Percentiles rank a stretch among this genome's conserved stretches.
Evolutionary conservation across 2,797 vertebrate species (phyloP).

Genomic region (Hypotaenidia okinawae): DNA sequence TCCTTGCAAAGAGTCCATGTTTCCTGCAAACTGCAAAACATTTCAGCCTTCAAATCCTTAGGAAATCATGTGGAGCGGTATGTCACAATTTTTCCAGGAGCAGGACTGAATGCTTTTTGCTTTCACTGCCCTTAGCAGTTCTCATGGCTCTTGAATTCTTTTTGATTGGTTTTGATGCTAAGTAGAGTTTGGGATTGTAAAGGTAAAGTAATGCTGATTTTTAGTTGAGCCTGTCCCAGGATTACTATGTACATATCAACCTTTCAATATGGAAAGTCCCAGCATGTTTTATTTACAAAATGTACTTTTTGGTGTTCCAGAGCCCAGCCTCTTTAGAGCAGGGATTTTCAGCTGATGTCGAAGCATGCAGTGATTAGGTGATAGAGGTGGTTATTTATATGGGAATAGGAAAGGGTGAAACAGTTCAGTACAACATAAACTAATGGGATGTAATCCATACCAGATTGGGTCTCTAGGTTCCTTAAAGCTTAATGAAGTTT

Average conservation of each 20-base stretch:
- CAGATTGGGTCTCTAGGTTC: neutral
- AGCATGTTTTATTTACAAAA: neutral
- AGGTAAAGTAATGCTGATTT: neutral
- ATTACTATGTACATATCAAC: neutral
- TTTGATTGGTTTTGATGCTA: neutral
- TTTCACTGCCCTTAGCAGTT: neutral
- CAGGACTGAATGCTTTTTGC: neutral
- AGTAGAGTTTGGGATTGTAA: neutral
- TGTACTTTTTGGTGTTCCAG: neutral
- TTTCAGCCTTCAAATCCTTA: neutral
- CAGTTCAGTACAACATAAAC: neutral
- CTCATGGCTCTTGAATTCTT: neutral
- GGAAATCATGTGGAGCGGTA: neutral
- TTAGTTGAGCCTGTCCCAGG: neutral
- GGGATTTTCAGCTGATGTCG: neutral
- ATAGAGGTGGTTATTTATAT: neutral
- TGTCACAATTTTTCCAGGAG: neutral
- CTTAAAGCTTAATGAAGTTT: neutral
- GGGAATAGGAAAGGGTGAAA: neutral
- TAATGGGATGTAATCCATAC: neutral
- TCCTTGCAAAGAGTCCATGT: neutral
- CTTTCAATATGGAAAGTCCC: neutral
- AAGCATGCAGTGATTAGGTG: constrained; percentile 44
- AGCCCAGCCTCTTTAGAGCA: neutral
- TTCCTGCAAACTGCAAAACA: neutral